These are phyloP conservation scores for Eleutherodactylus coqui DNA, from an alignment of 2,797 vertebrate species.

Conservation along the genomic window DNA sequence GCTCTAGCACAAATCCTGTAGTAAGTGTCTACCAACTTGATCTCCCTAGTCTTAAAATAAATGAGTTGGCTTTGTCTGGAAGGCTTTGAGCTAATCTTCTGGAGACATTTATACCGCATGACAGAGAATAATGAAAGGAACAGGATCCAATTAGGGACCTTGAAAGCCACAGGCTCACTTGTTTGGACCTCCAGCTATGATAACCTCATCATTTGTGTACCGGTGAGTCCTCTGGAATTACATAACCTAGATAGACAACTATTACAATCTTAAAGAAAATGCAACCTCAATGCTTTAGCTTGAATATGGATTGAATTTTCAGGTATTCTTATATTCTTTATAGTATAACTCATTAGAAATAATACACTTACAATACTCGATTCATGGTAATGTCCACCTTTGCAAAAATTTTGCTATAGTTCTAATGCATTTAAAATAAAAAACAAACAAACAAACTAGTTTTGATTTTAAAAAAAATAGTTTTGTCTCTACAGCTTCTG, in stretches of 20 bases:
- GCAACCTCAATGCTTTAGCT: not conserved
- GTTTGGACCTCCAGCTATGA: slow-evolving; percentile 5
- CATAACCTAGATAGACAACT: slow-evolving; percentile 5
- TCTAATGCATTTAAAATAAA: not conserved
- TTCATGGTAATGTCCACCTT: not conserved
- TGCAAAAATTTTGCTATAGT: not conserved
- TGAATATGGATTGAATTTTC: not conserved
- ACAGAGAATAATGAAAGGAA: slow-evolving; percentile 49
- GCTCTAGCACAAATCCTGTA: not conserved
- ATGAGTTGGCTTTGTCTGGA: slow-evolving; percentile 27
- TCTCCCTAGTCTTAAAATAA: not conserved
- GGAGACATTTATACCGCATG: slow-evolving; percentile 22
- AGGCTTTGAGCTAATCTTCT: slow-evolving; percentile 15
- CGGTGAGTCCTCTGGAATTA: not conserved
- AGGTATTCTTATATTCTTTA: not conserved
- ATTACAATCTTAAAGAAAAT: not conserved
- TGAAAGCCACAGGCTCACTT: slow-evolving; percentile 32
- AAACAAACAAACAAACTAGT: not conserved
- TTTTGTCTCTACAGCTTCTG: not conserved
- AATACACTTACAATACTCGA: not conserved
- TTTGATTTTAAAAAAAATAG: not conserved
- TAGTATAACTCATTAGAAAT: not conserved
- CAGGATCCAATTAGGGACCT: slow-evolving; percentile 45
- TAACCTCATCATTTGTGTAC: slow-evolving; percentile 35
- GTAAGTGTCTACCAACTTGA: not conserved